A percentile compares a stretch with the other conserved stretches of the same genome.
Evolutionary conservation across 1,140 invertebrate species (phyloP).

Genomic region (Panulirus ornatus): DNA sequence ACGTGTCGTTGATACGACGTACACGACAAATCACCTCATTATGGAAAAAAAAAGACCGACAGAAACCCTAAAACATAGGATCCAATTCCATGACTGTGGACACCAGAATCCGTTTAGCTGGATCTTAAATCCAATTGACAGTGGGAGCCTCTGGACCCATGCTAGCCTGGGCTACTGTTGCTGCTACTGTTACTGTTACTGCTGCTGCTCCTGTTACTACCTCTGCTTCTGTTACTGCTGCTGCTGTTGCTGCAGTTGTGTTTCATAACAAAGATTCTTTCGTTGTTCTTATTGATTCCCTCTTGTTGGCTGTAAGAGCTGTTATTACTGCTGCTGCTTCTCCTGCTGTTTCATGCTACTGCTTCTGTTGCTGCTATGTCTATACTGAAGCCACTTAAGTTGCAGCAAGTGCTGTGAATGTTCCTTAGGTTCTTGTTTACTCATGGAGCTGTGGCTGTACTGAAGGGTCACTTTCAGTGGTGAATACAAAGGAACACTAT

Average conservation of each 20-base stretch:
- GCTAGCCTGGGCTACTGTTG: constrained; percentile 18
- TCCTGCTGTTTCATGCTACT: no score
- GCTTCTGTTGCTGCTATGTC: no score
- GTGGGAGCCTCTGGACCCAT: constrained; percentile 50
- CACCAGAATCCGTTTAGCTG: constrained; percentile 67
- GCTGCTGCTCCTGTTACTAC: neutral
- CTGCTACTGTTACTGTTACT: constrained; percentile 27
- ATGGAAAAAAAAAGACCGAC: constrained; percentile 55
- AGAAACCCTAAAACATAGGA: constrained; percentile 61
- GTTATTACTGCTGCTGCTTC: neutral
- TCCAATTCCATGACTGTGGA: constrained; percentile 65
- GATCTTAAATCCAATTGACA: constrained; percentile 71
- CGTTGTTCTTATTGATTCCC: neutral
- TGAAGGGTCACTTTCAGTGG: no score
- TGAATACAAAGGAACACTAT: no score
- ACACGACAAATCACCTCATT: constrained; percentile 32
- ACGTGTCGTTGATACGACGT: neutral
- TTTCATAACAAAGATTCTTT: no score
- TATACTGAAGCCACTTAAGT: no score
- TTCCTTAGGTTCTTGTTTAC: no score
- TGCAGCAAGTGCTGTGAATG: no score
- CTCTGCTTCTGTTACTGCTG: neutral
- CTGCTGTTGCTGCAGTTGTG: neutral
- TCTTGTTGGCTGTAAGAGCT: neutral
- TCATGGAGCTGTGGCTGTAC: no score